Evolutionary conservation across 2,113 vertebrate species (phyloP).

Genomic region (Numenius arquata): DNA sequence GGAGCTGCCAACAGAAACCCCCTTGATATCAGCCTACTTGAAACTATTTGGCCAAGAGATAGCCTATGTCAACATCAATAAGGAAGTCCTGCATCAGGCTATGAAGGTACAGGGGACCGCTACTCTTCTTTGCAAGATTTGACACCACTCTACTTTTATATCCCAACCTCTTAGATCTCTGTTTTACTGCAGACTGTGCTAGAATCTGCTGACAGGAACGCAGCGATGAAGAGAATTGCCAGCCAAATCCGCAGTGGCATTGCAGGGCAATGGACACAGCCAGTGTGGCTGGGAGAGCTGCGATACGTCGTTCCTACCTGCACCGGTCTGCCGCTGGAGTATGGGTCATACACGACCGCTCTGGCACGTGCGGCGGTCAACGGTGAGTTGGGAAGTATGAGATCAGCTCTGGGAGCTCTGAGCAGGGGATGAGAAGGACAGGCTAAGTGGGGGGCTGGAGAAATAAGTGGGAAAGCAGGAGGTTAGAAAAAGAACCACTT

Average conservation of each 20-base stretch:
- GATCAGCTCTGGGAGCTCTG: neutral
- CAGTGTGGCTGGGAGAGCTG: slow-evolving; percentile 71
- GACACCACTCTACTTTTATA: rapidly evolving
- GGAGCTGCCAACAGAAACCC: slow-evolving; percentile 57
- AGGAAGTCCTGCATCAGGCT: slow-evolving; percentile 67
- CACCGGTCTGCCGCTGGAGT: slow-evolving; percentile 79
- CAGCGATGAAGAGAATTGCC: neutral
- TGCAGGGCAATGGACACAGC: slow-evolving; percentile 60
- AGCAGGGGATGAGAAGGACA: neutral
- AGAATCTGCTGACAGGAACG: neutral
- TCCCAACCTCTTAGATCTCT: neutral
- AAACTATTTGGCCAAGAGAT: slow-evolving; percentile 84
- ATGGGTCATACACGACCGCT: slow-evolving; percentile 68
- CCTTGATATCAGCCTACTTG: slow-evolving; percentile 72
- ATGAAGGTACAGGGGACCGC: slow-evolving; percentile 63
- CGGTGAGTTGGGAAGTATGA: slow-evolving; percentile 8
- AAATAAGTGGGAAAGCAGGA: neutral
- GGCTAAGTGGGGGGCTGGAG: neutral
- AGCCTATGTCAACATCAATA: slow-evolving; percentile 72
- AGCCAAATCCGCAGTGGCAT: slow-evolving; percentile 56
- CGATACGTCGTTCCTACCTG: slow-evolving; percentile 73
- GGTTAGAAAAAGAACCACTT: neutral
- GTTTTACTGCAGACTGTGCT: slow-evolving; percentile 14
- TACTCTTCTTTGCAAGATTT: neutral
- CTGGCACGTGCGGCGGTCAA: slow-evolving; percentile 57